Evolutionary conservation across 2,888 invertebrate genomes (phyloP), one percentile per base, ranked within the genome.

Genomic region (Dryobotodes eremita): DNA sequence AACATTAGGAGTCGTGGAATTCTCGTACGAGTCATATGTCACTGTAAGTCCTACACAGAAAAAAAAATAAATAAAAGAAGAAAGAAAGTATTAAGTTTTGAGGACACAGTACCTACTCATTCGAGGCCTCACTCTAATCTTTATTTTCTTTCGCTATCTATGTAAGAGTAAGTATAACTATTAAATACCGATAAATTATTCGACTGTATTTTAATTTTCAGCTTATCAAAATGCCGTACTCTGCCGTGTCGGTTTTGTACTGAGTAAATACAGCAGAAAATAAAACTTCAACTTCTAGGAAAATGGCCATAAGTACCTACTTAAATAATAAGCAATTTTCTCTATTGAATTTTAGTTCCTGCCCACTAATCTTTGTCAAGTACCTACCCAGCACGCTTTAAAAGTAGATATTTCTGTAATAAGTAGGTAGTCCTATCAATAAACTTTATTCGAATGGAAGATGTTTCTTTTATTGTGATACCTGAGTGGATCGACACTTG

Each of bases 171-270:
- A 23, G 23, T 11, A 42, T 11, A 23, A 8, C n/a, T n/a, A n/a
- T n/a, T 31, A 13, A 20, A 11, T 53, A 53, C 17, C 11, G 0
- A 13, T 23, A 36, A 50, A 66, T 61, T 31, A 26, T 55, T 55
- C 7, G 4, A n/a, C 3, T 62, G 31, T 57, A 6, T 65, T n/a
- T 57, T 59, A 7, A 20, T 36, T 83, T 85, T 46, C 82, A 83
- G 83, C 62, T 83, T 15, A 64, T 64, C 46, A 83, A 65, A 65
- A 69, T 81, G 82, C 82, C 83, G 2, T 83, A 85, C 55, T 61
- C 72, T 1, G 75, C 36, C 2, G 75, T 81, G 10, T 81, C 83
- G 5, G 85, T 83, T 20, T 65, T 85, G 1, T 83, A 83, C 59
- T 85, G 70, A 78, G 31, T 15, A 23, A 4, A 42, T 46, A 23